Base-by-base conservation (phyloP, 2,888 invertebrate genomes). In the Hypena proboscidalis region DNA sequence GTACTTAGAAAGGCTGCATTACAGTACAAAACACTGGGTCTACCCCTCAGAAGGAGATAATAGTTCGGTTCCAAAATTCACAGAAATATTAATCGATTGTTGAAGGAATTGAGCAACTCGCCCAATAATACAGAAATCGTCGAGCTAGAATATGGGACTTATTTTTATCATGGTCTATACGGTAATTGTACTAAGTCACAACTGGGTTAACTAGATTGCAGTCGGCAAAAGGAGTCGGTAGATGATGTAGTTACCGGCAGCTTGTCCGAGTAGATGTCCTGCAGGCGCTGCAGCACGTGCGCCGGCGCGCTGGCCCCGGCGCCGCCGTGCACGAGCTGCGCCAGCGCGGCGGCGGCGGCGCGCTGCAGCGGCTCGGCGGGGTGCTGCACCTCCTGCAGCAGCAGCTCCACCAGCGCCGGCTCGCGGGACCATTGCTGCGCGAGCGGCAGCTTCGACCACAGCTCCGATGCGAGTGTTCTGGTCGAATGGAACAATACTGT, bases 291-390 rank as follows among this genome's bases (percentile, higher is more conserved):
- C 39, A 97, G 80, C 47, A 94, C 93, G 1, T 71, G 70, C 25
- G 73, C 74, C 4, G 80, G 71, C 10, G 76, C 77, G 33, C 52
- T 61, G 13, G 70, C 57, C 37, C 54, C 67, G 8, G 38, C 94
- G 40, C 67, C 94, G 33, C 62, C 48, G 27, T 45, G 33, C 37
- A 96, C 84, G 1, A 96, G 89, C 30, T 93, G 91, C 0, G 96
- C 95, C 34, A 98, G 87, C 4, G 97, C 96, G 46, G 92, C 89
- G 0, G 98, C 95, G 0, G 97, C 95, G 1, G 98, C 95, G 55
- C 94, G 93, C 77, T 98, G 96, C 34, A 98, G 93, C 36, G 95
- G 94, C 66, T 95, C 94, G 31, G 96, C 95, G 0, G 95, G 94
- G 85, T 97, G 97, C 60, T 95, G 94, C 22, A 96, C 91, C 77